Evolutionary conservation across 2,113 vertebrate genomes (phyloP), one percentile per base, ranked within the genome.

Genomic region (Oreochromis niloticus): DNA sequence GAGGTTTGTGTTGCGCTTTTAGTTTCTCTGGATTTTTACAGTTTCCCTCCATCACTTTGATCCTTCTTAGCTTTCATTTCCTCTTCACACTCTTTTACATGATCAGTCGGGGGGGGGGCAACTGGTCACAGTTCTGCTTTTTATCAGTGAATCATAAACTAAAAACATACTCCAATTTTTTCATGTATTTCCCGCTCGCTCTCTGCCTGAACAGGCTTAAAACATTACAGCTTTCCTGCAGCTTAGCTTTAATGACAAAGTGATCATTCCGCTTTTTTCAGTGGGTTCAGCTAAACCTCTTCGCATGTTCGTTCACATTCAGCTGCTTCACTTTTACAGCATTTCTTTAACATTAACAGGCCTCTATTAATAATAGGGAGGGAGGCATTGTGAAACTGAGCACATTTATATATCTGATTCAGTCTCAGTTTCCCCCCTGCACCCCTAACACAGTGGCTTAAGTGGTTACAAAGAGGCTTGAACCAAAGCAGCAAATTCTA

Each of bases 281-380:
- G 39, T 6, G 39, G 22, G 22, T 73, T 46, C 22, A 43, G 12
- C 14, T 71, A 27, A 71, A 46, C 41, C 14, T 75, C 22, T 22
- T 75, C 9, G 3, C 43, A 24, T 19, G 43, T 7, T 75, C 9
- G 2, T 48, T 75, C 39, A 9, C 36, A 68, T 71, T 43, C 66
- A 24, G 66, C 11, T 71, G 63, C n/a, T 41, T 71, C 41, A 48
- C 9, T 75, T 17, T 75, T 30, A 48, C 68, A 75, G 68, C 41
- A 75, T 17, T 24, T 75, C 22, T 30, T 17, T 13, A 27, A 73
- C n/a, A 46, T 73, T 27, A 30, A 17, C 14, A 48, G 39, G 41
- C 14, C 9, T 30, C 14, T 30, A 27, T 30, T 48, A 19, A 17
- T 75, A 75, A 48, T 19, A 0, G 41, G 1, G 0, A 48, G 41